Conservation (phyloP, 2,797 vertebrate species). For the Sebastes paucispinis region DNA sequence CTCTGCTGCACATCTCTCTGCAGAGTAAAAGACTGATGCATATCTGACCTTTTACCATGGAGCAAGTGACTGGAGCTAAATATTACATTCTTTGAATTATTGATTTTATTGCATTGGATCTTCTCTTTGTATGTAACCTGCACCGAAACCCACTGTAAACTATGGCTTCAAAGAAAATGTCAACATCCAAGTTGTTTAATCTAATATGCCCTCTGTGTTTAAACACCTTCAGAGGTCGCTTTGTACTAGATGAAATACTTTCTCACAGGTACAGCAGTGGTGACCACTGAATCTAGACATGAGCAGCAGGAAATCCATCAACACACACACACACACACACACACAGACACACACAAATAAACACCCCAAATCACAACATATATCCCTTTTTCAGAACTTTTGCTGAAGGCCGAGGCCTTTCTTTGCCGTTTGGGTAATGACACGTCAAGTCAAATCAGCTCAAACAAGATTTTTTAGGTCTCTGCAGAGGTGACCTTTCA, state of each 20-base stretch:
- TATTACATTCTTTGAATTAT: not conserved
- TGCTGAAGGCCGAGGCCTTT: not conserved
- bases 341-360: not conserved
- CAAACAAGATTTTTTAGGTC: slow-evolving; percentile 4
- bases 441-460: slow-evolving; percentile 41
- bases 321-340: not conserved
- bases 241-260: not conserved
- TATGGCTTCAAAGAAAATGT: slow-evolving; percentile 7
- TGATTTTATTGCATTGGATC: not conserved
- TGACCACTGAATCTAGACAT: not conserved
- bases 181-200: not conserved
- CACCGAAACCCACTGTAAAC: not conserved
- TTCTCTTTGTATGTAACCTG: not conserved
- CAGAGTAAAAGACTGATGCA: not conserved
- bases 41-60: slow-evolving; percentile 19
- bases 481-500: slow-evolving; percentile 60
- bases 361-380: not conserved
- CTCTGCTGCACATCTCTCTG: not conserved
- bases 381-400: not conserved
- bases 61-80: not conserved
- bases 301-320: not conserved
- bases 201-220: not conserved
- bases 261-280: not conserved
- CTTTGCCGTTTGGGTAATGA: not conserved
- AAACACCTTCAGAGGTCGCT: not conserved